These are phyloP conservation scores for Operophtera brumata DNA, from an alignment of 2,888 invertebrate species.

Conservation along the genomic window DNA sequence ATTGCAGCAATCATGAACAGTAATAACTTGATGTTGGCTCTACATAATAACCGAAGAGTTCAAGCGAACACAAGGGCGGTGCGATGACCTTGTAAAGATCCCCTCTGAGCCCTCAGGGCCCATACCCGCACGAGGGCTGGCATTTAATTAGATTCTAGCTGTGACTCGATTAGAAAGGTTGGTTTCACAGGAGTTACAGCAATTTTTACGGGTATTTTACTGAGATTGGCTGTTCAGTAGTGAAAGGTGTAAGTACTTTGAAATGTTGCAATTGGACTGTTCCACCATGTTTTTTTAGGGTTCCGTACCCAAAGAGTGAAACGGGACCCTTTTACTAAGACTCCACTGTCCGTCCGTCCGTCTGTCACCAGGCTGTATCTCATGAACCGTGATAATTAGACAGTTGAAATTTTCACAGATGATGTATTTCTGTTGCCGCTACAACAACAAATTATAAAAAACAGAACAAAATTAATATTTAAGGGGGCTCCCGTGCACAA, in stretches of 20 bases:
- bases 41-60: conserved; percentile 11
- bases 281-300: too few relatives aligned
- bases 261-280: not conserved
- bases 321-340: too few relatives aligned
- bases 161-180: conserved; percentile 9
- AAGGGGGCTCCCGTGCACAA: too few relatives aligned
- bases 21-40: conserved; percentile 7
- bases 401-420: too few relatives aligned
- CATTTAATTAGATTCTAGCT: conserved; percentile 29
- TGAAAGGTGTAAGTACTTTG: not conserved
- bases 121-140: conserved; percentile 22
- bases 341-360: too few relatives aligned
- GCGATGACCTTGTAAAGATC: conserved; percentile 28
- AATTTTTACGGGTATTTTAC: conserved; percentile 5
- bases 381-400: too few relatives aligned
- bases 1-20: conserved; percentile 10
- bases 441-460: too few relatives aligned
- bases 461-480: too few relatives aligned
- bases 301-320: too few relatives aligned
- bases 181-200: conserved; percentile 5
- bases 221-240: not conserved
- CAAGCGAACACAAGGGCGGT: conserved; percentile 17
- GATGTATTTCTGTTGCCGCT: too few relatives aligned
- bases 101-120: conserved; percentile 13
- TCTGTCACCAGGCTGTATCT: too few relatives aligned